These are phyloP conservation scores for Amiota mariae DNA, from an alignment of 2,888 invertebrate genomes.

Conservation along the genomic window DNA sequence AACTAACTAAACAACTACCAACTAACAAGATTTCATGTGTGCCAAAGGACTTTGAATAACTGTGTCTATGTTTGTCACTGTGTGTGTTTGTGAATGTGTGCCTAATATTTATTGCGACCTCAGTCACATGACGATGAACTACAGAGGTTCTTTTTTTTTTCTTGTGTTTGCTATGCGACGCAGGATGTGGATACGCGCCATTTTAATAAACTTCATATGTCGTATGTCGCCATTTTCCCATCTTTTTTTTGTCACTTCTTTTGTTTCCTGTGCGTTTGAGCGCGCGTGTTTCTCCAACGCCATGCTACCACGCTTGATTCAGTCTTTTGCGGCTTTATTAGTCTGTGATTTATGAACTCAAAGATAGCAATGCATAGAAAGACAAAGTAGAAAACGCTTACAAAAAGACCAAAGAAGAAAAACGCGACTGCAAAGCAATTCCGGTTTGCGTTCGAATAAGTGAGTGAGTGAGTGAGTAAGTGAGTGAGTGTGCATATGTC, in stretches of 20 bases:
- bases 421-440: not conserved
- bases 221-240: constrained; percentile 68
- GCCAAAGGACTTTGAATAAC: not conserved
- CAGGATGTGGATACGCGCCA: constrained; percentile 46
- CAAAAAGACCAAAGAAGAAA: not conserved
- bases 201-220: constrained; percentile 71
- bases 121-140: constrained; percentile 63
- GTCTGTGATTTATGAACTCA: constrained; percentile 69
- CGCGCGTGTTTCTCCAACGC: not conserved
- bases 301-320: constrained; percentile 27
- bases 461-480: not conserved
- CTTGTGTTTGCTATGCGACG: not conserved
- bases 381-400: constrained; percentile 11
- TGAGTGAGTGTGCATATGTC: not conserved
- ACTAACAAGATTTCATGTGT: constrained; percentile 12
- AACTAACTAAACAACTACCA: constrained; percentile 51
- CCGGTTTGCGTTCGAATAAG: not conserved
- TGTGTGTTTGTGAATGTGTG: constrained; percentile 36
- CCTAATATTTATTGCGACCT: constrained; percentile 61
- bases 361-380: constrained; percentile 56
- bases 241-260: constrained; percentile 46
- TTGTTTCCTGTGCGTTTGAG: constrained; percentile 24
- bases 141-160: constrained; percentile 51
- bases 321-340: constrained; percentile 67
- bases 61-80: constrained; percentile 10